These are phyloP conservation scores for Carcharodon carcharias DNA, from an alignment of 2,797 vertebrate species.

Conservation along the genomic window DNA sequence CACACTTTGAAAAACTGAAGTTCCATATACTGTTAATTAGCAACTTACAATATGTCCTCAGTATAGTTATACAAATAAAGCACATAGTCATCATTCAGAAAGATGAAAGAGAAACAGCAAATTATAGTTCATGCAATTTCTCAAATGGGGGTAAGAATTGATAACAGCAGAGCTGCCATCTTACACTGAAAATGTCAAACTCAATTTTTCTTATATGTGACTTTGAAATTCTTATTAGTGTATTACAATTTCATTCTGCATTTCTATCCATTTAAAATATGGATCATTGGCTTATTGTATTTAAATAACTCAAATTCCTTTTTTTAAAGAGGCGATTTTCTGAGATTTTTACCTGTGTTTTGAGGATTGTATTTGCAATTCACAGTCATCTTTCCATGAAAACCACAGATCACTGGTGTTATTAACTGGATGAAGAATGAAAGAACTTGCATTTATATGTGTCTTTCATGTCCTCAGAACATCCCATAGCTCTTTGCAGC, in stretches of 20 bases:
- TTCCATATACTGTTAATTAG: neutral
- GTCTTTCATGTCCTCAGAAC: neutral
- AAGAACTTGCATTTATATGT: neutral
- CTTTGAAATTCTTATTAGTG: neutral
- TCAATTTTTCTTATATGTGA: neutral
- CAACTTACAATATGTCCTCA: neutral
- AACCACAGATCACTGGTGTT: neutral
- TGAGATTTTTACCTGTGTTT: neutral
- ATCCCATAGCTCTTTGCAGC: neutral
- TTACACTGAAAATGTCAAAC: neutral
- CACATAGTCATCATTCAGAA: neutral
- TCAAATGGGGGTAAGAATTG: constrained; percentile 2
- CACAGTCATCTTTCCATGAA: neutral
- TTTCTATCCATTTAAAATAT: neutral
- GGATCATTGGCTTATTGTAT: neutral
- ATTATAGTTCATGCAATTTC: neutral
- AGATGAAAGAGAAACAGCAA: neutral
- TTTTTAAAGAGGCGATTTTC: neutral
- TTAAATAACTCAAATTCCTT: neutral
- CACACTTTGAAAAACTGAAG: neutral
- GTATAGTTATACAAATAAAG: neutral
- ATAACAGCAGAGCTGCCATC: too few relatives aligned
- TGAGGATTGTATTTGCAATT: neutral
- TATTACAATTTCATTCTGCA: neutral
- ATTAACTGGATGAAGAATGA: neutral